These are phyloP conservation scores for Alaudala cheleensis DNA, from an alignment of 2,113 vertebrate genomes.

Conservation along the genomic window DNA sequence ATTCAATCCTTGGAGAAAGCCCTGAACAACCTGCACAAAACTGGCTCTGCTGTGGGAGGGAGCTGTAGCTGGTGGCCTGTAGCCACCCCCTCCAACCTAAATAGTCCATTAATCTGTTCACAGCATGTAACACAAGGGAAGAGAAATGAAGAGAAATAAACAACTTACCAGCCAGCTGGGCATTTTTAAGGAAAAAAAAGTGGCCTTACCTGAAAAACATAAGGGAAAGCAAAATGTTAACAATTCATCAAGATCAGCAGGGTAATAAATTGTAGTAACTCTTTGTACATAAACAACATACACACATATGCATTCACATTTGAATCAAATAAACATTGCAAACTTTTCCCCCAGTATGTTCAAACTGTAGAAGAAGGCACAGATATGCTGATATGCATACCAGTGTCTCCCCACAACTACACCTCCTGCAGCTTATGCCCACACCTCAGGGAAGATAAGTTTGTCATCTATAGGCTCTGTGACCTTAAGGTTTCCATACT, in stretches of 20 bases:
- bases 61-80: neutral
- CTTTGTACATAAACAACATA: neutral
- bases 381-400: neutral
- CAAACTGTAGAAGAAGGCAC: neutral
- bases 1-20: neutral
- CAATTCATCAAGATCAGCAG: neutral
- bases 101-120: neutral
- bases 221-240: constrained; percentile 33
- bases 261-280: neutral
- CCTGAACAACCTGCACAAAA: neutral
- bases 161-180: constrained; percentile 13
- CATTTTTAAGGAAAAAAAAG: constrained; percentile 7
- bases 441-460: neutral
- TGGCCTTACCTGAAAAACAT: constrained; percentile 58
- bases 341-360: neutral
- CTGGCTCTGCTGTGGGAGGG: neutral
- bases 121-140: neutral
- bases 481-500: neutral
- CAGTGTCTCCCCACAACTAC: neutral
- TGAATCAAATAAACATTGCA: neutral
- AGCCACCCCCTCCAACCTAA: neutral
- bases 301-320: neutral
- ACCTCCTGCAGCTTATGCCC: neutral
- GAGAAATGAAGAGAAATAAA: neutral
- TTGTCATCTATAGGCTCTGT: neutral